These are phyloP conservation scores for Achatina immaculata DNA, from an alignment of 1,140 invertebrate genomes.

Conservation along the genomic window DNA sequence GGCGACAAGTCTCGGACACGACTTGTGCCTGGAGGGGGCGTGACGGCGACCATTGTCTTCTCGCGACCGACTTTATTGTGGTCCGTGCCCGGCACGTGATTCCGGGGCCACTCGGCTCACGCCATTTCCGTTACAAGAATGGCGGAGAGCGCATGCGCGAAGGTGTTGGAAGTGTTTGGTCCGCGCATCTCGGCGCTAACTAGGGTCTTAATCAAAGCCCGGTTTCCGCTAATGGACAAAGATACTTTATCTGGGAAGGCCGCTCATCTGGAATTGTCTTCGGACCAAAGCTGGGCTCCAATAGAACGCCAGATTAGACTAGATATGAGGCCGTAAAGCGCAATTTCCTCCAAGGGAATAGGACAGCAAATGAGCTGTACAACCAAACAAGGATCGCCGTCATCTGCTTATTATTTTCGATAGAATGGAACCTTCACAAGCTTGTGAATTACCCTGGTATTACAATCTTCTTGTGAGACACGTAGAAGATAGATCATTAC, in stretches of 20 bases:
- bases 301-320: neutral
- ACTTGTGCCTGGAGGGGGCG: slow-evolving; percentile 2
- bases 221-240: neutral
- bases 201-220: slow-evolving; percentile 11
- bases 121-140: slow-evolving; percentile 9
- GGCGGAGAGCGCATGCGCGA: slow-evolving; percentile 9
- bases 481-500: too few species aligned
- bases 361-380: neutral
- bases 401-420: neutral
- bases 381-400: neutral
- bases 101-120: neutral
- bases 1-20: neutral
- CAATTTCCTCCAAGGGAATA: neutral
- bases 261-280: slow-evolving; percentile 10
- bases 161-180: slow-evolving; percentile 7
- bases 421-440: too few species aligned
- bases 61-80: neutral
- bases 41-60: slow-evolving; percentile 3
- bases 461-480: too few species aligned
- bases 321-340: neutral
- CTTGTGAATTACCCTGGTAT: too few species aligned
- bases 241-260: slow-evolving; percentile 9
- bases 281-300: neutral
- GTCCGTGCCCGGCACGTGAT: neutral
- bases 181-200: neutral